Evolutionary conservation across 2,888 invertebrate genomes (phyloP), one percentile per base, ranked within the genome.

Genomic region (Eupsilia transversa): DNA sequence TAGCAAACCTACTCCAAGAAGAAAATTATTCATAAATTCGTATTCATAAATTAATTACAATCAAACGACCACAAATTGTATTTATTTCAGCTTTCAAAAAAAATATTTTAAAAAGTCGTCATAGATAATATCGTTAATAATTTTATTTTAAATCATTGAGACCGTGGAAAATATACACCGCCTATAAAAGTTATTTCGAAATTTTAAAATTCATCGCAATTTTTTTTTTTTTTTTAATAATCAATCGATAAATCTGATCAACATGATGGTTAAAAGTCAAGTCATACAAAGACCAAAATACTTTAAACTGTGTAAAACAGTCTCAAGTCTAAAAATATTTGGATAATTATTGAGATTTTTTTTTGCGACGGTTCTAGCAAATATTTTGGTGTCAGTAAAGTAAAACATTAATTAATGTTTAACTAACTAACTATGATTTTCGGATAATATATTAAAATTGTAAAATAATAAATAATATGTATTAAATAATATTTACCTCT

Each of bases 401-500:
- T 2, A 72, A 33, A 33, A 7, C 14, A 20, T 52, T 23, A 17
- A 33, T 52, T n/a, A 33, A 33, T n/a, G 12, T 14, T 9, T 4
- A 33, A 52, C 9, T 12, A 12, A 52, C 10, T 52, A 12, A 23
- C 6, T 23, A 17, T 33, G 0, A n/a, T 52, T 33, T 12, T 6
- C 4, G 10, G 5, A 20, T 0, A 17, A 14, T 12, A 10, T 35
- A 27, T 6, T 3, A 30, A 35, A 27, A 43, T 14, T 41, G 10
- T 20, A 12, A 38, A 23, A 46, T 3, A 38, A 64, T 33, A n/a
- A n/a, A n/a, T 12, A 64, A n/a, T 6, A 79, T n/a, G 0, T 12
- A 20, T 14, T 17, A 68, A 57, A 65, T 66, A 75, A 75, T 85
- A 85, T 77, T 87, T 87, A 87, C 86, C 86, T 87, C 56, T 79